Percentiles rank a stretch among this genome's conserved stretches.
Conservation (phyloP, 2,888 invertebrate species). For the Drosophila setosimentum region DNA sequence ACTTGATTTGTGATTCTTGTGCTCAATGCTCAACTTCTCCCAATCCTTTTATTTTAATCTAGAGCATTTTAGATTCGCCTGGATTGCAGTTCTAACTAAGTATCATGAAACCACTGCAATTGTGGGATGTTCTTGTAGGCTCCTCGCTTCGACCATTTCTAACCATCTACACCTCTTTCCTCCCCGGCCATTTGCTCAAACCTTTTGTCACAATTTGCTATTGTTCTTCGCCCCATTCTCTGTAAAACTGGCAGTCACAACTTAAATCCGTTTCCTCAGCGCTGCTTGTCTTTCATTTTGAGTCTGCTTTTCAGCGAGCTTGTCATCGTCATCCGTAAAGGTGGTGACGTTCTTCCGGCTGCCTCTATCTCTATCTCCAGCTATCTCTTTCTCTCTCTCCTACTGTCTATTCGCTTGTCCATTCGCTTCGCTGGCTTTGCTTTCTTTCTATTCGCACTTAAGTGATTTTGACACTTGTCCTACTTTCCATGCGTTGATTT, state of each 20-base stretch:
- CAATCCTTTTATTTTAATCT: constrained; percentile 16
- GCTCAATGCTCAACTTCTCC: not conserved
- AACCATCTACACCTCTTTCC: not conserved
- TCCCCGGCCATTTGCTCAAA: not conserved
- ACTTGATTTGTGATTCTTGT: not conserved
- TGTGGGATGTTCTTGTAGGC: not conserved
- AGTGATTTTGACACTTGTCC: constrained; percentile 81
- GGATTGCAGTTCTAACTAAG: constrained; percentile 62
- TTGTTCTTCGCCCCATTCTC: constrained; percentile 50
- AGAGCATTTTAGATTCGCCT: constrained; percentile 39
- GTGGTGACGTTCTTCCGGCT: constrained; percentile 42
- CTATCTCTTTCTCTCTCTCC: constrained; percentile 7
- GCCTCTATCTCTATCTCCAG: constrained; percentile 3
- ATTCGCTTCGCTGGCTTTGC: constrained; percentile 53
- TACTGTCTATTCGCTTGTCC: constrained; percentile 31
- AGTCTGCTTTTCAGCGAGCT: constrained; percentile 44
- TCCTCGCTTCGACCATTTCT: not conserved
- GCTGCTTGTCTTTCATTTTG: constrained; percentile 57
- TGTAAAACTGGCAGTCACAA: constrained; percentile 54
- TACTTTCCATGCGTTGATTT: constrained; percentile 80
- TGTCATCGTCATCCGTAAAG: constrained; percentile 54
- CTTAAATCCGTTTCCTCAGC: constrained; percentile 70
- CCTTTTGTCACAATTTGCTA: constrained; percentile 41
- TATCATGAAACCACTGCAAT: constrained; percentile 51
- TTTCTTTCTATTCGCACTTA: constrained; percentile 77